Evolutionary conservation across 2,888 invertebrate genomes (phyloP).

Genomic region (Stictocephala bisonia): DNA sequence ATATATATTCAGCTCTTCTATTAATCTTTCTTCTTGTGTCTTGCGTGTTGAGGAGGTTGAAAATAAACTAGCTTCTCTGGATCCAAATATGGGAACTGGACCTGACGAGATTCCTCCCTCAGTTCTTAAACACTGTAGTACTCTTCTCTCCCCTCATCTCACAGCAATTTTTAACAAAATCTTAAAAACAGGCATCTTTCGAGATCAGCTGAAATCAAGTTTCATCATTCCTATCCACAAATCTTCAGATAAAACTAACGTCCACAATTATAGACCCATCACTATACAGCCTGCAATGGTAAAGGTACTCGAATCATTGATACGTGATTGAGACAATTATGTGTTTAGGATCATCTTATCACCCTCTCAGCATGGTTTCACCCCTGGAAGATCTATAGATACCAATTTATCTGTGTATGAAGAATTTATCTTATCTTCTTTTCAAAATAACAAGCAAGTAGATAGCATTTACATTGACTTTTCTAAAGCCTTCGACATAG

Average conservation of each 20-base stretch:
- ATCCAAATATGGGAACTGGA: background rate
- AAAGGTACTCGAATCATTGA: background rate
- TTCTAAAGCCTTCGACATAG: too few relatives aligned
- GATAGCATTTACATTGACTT: too few relatives aligned
- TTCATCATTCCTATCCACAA: background rate
- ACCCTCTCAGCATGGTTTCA: background rate
- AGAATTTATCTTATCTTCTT: too few relatives aligned
- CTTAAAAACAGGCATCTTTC: background rate
- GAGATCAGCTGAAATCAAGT: background rate
- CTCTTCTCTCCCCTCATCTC: background rate
- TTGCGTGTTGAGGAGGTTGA: too few relatives aligned
- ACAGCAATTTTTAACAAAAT: background rate
- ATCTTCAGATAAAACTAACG: background rate
- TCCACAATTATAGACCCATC: background rate
- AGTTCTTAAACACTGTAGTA: slow-evolving; percentile 15
- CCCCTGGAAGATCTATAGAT: background rate
- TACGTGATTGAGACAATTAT: background rate
- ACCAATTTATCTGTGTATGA: background rate
- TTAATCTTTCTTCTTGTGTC: too few relatives aligned
- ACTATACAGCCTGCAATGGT: background rate
- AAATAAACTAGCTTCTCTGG: background rate
- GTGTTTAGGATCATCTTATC: background rate
- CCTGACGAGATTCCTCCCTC: background rate
- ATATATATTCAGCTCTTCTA: too few relatives aligned
- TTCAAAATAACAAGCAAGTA: too few relatives aligned